Conservation (phyloP, 1,140 invertebrate genomes). For the Steinernema khuongi region DNA sequence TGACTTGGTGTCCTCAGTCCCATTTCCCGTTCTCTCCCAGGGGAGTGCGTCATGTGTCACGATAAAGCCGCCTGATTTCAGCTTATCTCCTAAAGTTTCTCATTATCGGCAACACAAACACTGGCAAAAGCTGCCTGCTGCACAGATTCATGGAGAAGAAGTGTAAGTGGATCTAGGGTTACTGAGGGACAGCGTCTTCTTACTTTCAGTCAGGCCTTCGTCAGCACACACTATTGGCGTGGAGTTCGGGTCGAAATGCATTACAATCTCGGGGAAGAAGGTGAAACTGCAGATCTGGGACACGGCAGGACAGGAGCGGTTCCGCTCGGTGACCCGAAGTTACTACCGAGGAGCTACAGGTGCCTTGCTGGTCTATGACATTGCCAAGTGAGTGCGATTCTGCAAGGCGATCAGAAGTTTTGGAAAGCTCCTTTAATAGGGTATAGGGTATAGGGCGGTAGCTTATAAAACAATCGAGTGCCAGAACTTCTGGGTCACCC, state of each 20-base stretch:
- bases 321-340: conserved; percentile 92
- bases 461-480: neutral
- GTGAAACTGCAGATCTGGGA: conserved; percentile 75
- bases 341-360: conserved; percentile 96
- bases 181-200: neutral
- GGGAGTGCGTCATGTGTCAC: too few species aligned
- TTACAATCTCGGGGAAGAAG: neutral
- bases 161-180: too few species aligned
- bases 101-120: conserved; percentile 3
- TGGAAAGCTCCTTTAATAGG: neutral
- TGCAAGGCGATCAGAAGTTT: too few species aligned
- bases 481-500: neutral
- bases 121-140: conserved; percentile 3
- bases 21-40: neutral
- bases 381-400: conserved; percentile 83
- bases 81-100: conserved; percentile 10
- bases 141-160: conserved; percentile 7
- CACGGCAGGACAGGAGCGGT: conserved; percentile 93
- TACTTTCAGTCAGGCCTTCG: neutral
- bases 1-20: neutral
- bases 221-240: conserved; percentile 1
- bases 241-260: neutral
- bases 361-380: conserved; percentile 92
- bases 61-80: neutral
- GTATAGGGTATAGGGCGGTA: neutral